A percentile compares a stretch with the other conserved stretches of the same genome.
Evolutionary conservation across 2,888 invertebrate genomes (phyloP).

Genomic region (Scaptomyza parva): DNA sequence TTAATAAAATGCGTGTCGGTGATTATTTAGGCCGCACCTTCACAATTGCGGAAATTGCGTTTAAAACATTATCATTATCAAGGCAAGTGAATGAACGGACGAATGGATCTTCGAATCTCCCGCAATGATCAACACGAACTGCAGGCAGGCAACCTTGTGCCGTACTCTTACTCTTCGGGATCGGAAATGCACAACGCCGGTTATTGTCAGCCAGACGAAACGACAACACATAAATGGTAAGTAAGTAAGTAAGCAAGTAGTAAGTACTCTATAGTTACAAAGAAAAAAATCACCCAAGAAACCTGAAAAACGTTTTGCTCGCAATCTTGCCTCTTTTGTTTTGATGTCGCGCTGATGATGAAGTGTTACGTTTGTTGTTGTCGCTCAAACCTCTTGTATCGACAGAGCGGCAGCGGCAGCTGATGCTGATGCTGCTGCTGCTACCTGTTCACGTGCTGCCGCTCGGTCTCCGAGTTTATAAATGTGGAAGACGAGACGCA

Average conservation of each 20-base stretch:
- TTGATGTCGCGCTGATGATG: slow-evolving; percentile 53
- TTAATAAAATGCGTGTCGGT: slow-evolving; percentile 6
- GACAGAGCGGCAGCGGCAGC: slow-evolving; percentile 38
- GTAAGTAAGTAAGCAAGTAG: slow-evolving; percentile 1
- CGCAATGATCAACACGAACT: slow-evolving; percentile 45
- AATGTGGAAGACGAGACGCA: slow-evolving; percentile 62
- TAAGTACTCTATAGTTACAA: slow-evolving; percentile 30
- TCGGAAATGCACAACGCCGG: slow-evolving; percentile 26
- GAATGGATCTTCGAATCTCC: slow-evolving; percentile 33
- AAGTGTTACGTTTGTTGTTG: slow-evolving; percentile 44
- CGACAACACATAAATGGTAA: slow-evolving; percentile 35
- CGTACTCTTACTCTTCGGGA: slow-evolving; percentile 8
- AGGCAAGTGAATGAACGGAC: slow-evolving; percentile 65
- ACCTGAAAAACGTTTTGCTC: slow-evolving; percentile 51
- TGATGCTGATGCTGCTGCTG: slow-evolving; percentile 33
- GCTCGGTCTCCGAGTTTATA: slow-evolving; percentile 67
- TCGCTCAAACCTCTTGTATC: slow-evolving; percentile 37
- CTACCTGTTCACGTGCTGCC: slow-evolving; percentile 76
- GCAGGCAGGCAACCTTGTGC: slow-evolving; percentile 46
- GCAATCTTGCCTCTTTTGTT: slow-evolving; percentile 42
- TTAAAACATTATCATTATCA: slow-evolving; percentile 50
- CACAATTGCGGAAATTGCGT: slow-evolving; percentile 35
- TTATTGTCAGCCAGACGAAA: slow-evolving; percentile 29
- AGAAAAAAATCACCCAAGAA: slow-evolving; percentile 52
- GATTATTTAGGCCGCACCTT: slow-evolving; percentile 26